Evolutionary conservation across 1,140 invertebrate genomes (phyloP), one percentile per base, ranked within the genome.

Genomic region (Vollenhovia emeryi): DNA sequence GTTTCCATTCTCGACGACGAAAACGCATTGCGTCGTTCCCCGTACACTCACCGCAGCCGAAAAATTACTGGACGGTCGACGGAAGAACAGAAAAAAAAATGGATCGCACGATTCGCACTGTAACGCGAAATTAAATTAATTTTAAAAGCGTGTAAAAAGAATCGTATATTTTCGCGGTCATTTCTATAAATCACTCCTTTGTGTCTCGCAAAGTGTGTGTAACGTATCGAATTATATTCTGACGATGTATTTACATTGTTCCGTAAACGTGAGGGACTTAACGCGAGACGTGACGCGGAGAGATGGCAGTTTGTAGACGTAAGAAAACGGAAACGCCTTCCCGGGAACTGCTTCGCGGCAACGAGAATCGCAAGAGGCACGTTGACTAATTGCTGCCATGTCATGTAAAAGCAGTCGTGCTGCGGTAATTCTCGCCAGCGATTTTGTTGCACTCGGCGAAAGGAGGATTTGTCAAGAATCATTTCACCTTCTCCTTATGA

Each of bases 1-100:
- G 86, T 52, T n/a, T 62, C 30, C 64, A 73, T 84, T 48, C 45
- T 55, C 62, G 69, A 76, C 55, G 50, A 76, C 62, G 62, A 88
- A 88, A 84, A 76, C 45, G 64, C 60, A 15, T 55, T 40, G 62
- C 33, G 27, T 55, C 83, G 36, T 87, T 55, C 27, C 11, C 24
- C 57, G 45, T n/a, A 40, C 2, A 36, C n/a, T 71, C 18, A 27
- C 6, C 36, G 33, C n/a, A 24, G 24, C 18, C 6, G 9, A 43
- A 33, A 85, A 85, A 45, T 30, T 55, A 30, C n/a, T n/a, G n/a
- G n/a, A n/a, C n/a, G 24, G n/a, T 7, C 21, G 21, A 27, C 8
- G n/a, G 45, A 33, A 48, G n/a, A n/a, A n/a, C n/a, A n/a, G n/a
- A n/a, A 43, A 33, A 27, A 48, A 48, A 33, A 48, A 48, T 30